A percentile compares a stretch with the other conserved stretches of the same genome.
These are phyloP conservation scores for Noctua fimbriata DNA, from an alignment of 2,888 invertebrate genomes.

Conservation along the genomic window DNA sequence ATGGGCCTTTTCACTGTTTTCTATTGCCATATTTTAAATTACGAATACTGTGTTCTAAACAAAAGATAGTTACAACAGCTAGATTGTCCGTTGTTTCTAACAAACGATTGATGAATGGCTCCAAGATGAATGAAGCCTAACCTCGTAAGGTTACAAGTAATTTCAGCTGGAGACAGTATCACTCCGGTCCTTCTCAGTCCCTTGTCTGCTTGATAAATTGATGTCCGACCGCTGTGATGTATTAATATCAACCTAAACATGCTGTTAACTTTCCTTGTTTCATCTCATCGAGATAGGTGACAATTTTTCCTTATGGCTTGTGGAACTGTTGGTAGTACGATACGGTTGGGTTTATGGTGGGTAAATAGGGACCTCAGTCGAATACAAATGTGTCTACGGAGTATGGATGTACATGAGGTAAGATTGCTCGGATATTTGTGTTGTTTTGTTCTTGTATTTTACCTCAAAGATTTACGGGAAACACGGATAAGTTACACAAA, in stretches of 20 bases:
- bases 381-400: constrained; percentile 26
- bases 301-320: constrained; percentile 58
- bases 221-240: constrained; percentile 75
- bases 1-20: neutral
- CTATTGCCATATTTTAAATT: neutral
- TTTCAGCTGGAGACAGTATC: constrained; percentile 69
- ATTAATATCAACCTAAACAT: constrained; percentile 79
- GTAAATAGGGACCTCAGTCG: constrained; percentile 25
- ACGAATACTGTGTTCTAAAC: neutral
- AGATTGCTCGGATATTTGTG: constrained; percentile 20
- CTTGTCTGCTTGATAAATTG: constrained; percentile 82
- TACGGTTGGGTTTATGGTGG: constrained; percentile 32
- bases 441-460: constrained; percentile 18
- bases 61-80: constrained; percentile 17
- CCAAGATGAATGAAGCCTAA: constrained; percentile 73
- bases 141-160: constrained; percentile 77
- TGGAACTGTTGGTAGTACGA: neutral
- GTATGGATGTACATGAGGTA: constrained; percentile 8
- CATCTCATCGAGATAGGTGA: constrained; percentile 59
- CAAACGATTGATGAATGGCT: constrained; percentile 75
- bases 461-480: neutral
- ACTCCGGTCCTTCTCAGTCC: constrained; percentile 65
- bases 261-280: constrained; percentile 74
- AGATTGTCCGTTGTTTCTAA: constrained; percentile 59
- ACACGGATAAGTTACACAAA: neutral